Conservation (phyloP, 2,888 invertebrate genomes). For the Callyntrura guangdongensis region DNA sequence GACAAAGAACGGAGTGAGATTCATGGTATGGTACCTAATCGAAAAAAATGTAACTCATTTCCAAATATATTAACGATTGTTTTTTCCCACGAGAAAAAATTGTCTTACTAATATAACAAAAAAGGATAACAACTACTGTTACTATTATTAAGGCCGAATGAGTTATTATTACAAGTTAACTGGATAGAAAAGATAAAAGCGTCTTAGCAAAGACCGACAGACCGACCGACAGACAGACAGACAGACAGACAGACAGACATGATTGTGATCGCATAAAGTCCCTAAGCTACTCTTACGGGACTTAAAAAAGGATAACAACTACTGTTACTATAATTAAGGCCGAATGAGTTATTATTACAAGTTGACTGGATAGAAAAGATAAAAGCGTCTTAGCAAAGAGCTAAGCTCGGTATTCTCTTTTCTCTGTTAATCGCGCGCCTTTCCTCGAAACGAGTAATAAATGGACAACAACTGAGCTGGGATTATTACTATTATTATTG, state of each 20-base stretch:
- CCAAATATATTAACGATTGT: constrained; percentile 45
- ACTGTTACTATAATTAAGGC: not conserved
- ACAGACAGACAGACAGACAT: too few species aligned
- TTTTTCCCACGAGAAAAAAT: constrained; percentile 48
- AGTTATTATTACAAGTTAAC: constrained; percentile 34
- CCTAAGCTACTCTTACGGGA: too few species aligned
- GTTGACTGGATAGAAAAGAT: constrained; percentile 7
- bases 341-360: constrained; percentile 46
- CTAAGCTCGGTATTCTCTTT: not conserved
- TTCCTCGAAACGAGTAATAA: constrained; percentile 27
- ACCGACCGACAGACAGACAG: too few species aligned
- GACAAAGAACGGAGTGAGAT: not conserved
- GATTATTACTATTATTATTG: constrained; percentile 64
- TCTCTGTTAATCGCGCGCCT: not conserved
- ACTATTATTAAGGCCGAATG: not conserved
- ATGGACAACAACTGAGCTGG: constrained; percentile 54
- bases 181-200: constrained; percentile 12
- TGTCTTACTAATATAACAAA: not conserved
- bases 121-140: constrained; percentile 38
- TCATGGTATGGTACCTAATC: not conserved
- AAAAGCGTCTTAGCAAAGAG: constrained; percentile 9
- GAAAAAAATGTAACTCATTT: not conserved
- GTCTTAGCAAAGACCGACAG: constrained; percentile 9
- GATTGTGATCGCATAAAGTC: too few species aligned
- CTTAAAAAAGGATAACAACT: constrained; percentile 43